A percentile compares a stretch with the other conserved stretches of the same genome.
These are phyloP conservation scores for Meandrusa payeni DNA, from an alignment of 2,888 invertebrate genomes.

Conservation along the genomic window DNA sequence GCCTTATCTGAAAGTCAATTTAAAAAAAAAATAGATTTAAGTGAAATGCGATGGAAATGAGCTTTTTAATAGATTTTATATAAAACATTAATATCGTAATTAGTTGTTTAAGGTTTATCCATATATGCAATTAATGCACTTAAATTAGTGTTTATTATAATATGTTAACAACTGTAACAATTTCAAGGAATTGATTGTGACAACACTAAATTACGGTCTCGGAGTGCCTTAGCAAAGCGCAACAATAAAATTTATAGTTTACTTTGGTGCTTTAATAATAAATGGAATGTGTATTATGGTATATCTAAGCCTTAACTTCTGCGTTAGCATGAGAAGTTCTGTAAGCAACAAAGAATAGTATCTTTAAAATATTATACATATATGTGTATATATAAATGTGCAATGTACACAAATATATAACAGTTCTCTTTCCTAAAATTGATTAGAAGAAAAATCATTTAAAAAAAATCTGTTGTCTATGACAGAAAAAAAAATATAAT, in stretches of 20 bases:
- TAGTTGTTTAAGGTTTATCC: slow-evolving; percentile 11
- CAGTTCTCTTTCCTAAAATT: no score
- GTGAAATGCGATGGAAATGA: slow-evolving; percentile 31
- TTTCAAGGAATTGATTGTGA: neutral
- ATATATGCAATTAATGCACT: slow-evolving; percentile 4
- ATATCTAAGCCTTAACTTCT: no score
- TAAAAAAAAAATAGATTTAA: slow-evolving; percentile 29
- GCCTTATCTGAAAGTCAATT: slow-evolving; percentile 28
- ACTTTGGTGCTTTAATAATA: slow-evolving; percentile 20
- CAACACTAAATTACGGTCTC: neutral
- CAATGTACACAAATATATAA: no score
- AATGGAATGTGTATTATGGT: slow-evolving; percentile 10
- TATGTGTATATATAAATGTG: no score
- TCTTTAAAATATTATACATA: no score
- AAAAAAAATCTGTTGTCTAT: no score
- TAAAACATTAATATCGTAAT: slow-evolving; percentile 10
- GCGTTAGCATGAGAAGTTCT: no score
- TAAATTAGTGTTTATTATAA: slow-evolving; percentile 9
- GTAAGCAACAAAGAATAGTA: no score
- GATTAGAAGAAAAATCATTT: no score
- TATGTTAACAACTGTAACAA: neutral
- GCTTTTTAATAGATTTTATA: slow-evolving; percentile 29
- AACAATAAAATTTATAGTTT: slow-evolving; percentile 16
- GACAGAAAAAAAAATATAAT: no score
- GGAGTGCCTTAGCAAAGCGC: slow-evolving; percentile 9